Conservation (phyloP, 2,888 invertebrate species). For the Phaonia tiefii region DNA sequence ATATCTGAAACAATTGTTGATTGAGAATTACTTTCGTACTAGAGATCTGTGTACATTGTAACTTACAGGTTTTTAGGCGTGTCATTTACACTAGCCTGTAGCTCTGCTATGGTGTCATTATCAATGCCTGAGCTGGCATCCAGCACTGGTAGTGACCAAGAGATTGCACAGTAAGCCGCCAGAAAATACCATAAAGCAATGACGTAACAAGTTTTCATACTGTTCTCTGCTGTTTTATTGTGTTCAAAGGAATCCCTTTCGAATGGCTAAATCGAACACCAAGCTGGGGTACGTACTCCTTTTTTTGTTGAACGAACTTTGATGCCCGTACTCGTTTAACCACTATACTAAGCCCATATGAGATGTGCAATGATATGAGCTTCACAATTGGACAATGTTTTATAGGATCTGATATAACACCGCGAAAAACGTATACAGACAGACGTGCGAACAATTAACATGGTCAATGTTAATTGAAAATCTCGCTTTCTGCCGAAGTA, state of each 20-base stretch:
- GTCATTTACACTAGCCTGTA: conserved; percentile 74
- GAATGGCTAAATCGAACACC: neutral
- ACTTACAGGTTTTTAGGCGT: conserved; percentile 79
- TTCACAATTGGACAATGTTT: conserved; percentile 51
- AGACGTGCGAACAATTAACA: conserved; percentile 59
- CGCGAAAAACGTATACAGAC: conserved; percentile 13
- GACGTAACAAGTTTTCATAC: conserved; percentile 71
- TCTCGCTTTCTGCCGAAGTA: conserved; percentile 13
- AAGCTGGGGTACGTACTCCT: conserved; percentile 12
- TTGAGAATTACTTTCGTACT: neutral
- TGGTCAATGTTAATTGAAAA: conserved; percentile 60
- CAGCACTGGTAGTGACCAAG: conserved; percentile 74
- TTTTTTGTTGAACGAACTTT: conserved; percentile 15
- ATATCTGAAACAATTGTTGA: conserved; percentile 78
- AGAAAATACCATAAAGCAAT: conserved; percentile 71
- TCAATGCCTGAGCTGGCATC: conserved; percentile 74
- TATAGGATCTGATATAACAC: conserved; percentile 53
- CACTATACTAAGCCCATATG: neutral
- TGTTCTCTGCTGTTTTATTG: conserved; percentile 23
- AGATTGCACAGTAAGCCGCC: conserved; percentile 71
- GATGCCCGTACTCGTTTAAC: too few relatives aligned
- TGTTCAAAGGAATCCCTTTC: neutral
- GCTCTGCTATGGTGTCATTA: conserved; percentile 76
- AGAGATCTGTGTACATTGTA: neutral
- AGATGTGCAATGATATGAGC: conserved; percentile 43